Percentiles rank a stretch among this genome's conserved stretches.
Conservation (phyloP, 2,888 invertebrate genomes). For the Drosophila demipolita region DNA sequence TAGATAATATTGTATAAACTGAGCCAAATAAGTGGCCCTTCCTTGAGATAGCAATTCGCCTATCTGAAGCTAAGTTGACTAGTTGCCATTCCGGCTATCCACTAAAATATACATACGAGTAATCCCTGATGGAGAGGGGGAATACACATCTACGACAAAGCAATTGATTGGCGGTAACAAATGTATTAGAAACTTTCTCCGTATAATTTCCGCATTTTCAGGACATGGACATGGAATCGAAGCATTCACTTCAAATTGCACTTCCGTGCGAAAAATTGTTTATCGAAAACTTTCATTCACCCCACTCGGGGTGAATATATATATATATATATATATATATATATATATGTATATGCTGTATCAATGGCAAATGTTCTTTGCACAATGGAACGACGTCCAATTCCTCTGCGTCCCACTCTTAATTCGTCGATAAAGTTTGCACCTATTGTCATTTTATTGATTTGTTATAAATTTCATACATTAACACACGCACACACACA, state of each 20-base stretch:
- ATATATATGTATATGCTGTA: conserved; percentile 1
- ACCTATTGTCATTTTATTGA: conserved; percentile 80
- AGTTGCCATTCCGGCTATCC: background rate
- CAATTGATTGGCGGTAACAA: conserved; percentile 75
- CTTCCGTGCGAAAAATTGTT: conserved; percentile 81
- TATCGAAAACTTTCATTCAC: conserved; percentile 70
- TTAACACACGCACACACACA: conserved; percentile 27
- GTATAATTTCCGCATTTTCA: conserved; percentile 77
- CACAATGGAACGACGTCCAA: conserved; percentile 66
- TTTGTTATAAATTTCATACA: conserved; percentile 77
- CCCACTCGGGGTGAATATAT: too few relatives aligned
- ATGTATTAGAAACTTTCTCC: conserved; percentile 75
- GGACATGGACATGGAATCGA: conserved; percentile 52
- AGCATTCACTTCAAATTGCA: conserved; percentile 77
- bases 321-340: background rate
- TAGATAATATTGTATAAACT: background rate
- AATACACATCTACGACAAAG: conserved; percentile 39
- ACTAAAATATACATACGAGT: background rate
- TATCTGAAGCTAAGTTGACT: conserved; percentile 58
- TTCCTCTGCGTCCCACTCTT: background rate
- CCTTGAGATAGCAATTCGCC: conserved; percentile 24
- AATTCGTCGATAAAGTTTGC: conserved; percentile 69
- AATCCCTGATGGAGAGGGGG: conserved; percentile 13
- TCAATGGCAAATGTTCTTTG: conserved; percentile 41
- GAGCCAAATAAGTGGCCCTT: background rate